Conservation (phyloP, 2,888 invertebrate species). For the Blomia tropicalis region DNA sequence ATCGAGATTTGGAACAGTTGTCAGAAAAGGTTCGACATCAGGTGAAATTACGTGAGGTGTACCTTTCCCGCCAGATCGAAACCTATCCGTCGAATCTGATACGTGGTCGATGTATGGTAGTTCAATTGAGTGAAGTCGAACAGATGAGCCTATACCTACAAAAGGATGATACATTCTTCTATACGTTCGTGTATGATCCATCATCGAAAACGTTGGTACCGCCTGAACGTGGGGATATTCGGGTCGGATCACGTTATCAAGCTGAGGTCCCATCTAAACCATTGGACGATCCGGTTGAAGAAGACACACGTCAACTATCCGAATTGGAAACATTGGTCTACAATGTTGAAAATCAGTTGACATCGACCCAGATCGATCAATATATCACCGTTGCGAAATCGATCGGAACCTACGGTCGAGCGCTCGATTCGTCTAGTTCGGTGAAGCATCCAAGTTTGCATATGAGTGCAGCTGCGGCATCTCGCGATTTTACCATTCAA, state of each 20-base stretch:
- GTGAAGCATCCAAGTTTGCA: conserved; percentile 95
- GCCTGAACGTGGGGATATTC: conserved; percentile 84
- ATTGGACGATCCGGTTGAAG: conserved; percentile 38
- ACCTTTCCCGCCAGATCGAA: conserved; percentile 83
- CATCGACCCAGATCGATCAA: conserved; percentile 94
- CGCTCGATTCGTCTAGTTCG: conserved; percentile 92
- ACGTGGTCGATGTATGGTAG: conserved; percentile 96
- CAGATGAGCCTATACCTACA: conserved; percentile 85
- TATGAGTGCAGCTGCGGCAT: conserved; percentile 98
- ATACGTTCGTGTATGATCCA: conserved; percentile 98
- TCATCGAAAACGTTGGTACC: conserved; percentile 94
- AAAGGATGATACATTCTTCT: conserved; percentile 98
- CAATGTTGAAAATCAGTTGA: conserved; percentile 77
- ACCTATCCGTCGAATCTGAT: conserved; percentile 97
- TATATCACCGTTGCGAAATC: conserved; percentile 73
- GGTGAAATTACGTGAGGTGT: conserved; percentile 91
- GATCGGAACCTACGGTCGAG: conserved; percentile 95
- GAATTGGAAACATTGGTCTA: conserved; percentile 82
- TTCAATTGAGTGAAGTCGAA: conserved; percentile 96
- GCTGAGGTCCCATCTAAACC: conserved; percentile 60
- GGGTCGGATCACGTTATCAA: conserved; percentile 84
- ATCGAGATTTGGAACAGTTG: conserved; percentile 43
- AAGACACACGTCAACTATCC: conserved; percentile 52
- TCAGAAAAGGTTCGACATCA: conserved; percentile 77
- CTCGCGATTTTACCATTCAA: conserved; percentile 87